phyloP scores from a whole-genome alignment of 1,140 invertebrate species.

The Branchinecta lynchi region DNA sequence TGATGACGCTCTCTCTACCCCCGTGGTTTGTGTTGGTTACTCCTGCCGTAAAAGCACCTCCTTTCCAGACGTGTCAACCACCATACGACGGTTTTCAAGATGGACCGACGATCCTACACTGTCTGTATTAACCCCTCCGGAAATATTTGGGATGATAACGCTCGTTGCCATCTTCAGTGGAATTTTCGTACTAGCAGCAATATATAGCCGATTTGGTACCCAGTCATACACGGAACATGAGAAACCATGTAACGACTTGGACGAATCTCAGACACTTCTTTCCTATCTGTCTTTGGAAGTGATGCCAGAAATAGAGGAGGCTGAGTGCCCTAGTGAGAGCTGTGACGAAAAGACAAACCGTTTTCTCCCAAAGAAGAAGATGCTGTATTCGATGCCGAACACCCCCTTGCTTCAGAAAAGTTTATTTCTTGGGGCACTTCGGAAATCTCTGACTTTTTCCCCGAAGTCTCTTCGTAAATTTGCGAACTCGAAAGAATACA shows the following conservation, averaged over 20 bases:
- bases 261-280: too few species aligned
- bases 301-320: too few species aligned
- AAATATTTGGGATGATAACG: conserved; percentile 4
- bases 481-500: neutral
- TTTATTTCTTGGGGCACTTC: neutral
- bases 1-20: too few species aligned
- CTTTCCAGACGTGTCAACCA: too few species aligned
- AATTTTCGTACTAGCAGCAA: neutral
- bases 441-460: neutral
- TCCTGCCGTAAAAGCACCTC: too few species aligned
- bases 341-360: too few species aligned
- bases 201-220: neutral
- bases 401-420: neutral
- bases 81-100: neutral
- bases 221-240: too few species aligned
- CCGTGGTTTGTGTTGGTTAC: too few species aligned
- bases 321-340: too few species aligned
- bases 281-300: too few species aligned
- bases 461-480: neutral
- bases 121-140: neutral
- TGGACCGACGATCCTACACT: neutral
- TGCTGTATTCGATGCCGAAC: neutral
- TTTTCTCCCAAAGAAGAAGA: too few species aligned
- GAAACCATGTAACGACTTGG: too few species aligned
- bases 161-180: neutral